Conservation (phyloP, 2,797 vertebrate species). For the Periophthalmus magnuspinnatus region DNA sequence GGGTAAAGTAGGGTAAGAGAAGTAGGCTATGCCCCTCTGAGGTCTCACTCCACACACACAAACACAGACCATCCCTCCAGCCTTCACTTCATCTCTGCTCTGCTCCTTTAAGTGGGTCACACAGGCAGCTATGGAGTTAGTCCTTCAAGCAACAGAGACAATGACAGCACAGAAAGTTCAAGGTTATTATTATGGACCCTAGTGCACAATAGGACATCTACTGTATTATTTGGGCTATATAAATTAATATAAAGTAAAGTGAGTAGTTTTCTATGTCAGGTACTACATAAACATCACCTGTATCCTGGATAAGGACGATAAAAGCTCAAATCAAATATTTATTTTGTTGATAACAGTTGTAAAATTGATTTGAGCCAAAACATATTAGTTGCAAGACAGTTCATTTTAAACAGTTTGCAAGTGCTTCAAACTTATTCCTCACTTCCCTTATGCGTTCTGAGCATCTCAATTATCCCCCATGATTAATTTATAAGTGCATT, state of each 20-base stretch:
- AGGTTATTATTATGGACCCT: slow-evolving; percentile 44
- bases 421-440: too few species aligned
- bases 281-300: background rate
- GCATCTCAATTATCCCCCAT: too few species aligned
- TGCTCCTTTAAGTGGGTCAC: slow-evolving; percentile 61
- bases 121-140: slow-evolving; percentile 41
- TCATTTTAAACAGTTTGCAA: too few species aligned
- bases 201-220: background rate
- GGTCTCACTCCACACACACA: slow-evolving; percentile 40
- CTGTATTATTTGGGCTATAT: background rate
- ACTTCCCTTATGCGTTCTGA: too few species aligned
- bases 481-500: too few species aligned
- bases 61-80: slow-evolving; percentile 50
- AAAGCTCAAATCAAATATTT: background rate
- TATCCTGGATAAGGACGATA: background rate
- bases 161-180: slow-evolving; percentile 40
- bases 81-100: slow-evolving; percentile 27
- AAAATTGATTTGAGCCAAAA: too few species aligned
- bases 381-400: too few species aligned
- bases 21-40: slow-evolving; percentile 74
- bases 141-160: slow-evolving; percentile 48
- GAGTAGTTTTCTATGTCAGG: slow-evolving; percentile 1
- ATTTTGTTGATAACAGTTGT: too few species aligned
- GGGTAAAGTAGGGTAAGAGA: slow-evolving; percentile 77
- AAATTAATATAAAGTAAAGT: slow-evolving; percentile 5